Percentiles rank a stretch among this genome's conserved stretches.
Evolutionary conservation across 1,140 invertebrate genomes (phyloP).

Genomic region (Mya arenaria): DNA sequence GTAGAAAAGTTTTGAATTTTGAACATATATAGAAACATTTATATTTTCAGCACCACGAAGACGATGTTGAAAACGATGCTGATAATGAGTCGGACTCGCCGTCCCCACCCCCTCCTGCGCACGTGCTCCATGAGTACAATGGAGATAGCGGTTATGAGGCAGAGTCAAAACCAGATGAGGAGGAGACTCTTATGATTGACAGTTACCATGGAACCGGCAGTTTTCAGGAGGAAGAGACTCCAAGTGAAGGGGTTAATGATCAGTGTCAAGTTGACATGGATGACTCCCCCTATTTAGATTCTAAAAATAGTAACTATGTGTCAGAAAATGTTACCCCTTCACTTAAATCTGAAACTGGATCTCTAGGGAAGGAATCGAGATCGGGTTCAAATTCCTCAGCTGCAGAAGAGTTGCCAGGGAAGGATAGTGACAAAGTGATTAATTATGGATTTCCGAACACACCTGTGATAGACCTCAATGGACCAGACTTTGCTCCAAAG

Average conservation of each 20-base stretch:
- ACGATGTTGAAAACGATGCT: conserved; percentile 49
- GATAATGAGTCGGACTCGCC: conserved; percentile 50
- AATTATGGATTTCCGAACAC: conserved; percentile 45
- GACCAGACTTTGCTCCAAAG: too few species aligned
- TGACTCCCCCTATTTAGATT: conserved; percentile 22
- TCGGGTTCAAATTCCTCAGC: background rate
- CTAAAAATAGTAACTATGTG: conserved; percentile 47
- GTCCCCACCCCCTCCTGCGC: conserved; percentile 46
- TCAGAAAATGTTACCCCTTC: conserved; percentile 30
- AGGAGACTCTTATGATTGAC: conserved; percentile 54
- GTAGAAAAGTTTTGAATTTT: too few species aligned
- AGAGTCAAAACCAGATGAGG: conserved; percentile 70
- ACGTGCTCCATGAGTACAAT: conserved; percentile 64
- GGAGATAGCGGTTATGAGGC: conserved; percentile 73
- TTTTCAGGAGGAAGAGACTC: background rate
- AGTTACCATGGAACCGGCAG: conserved; percentile 21
- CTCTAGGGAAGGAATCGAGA: conserved; percentile 5
- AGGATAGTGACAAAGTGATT: conserved; percentile 16
- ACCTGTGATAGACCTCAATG: conserved; percentile 37
- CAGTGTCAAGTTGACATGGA: background rate
- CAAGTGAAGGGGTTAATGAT: conserved; percentile 6
- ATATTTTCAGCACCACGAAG: conserved; percentile 42
- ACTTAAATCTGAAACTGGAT: conserved; percentile 29
- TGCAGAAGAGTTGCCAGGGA: background rate
- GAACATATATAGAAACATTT: too few species aligned